Percentiles rank a stretch among this genome's conserved stretches.
phyloP scores from a whole-genome alignment of 2,888 invertebrate genomes.

The Drosophila longiperda region DNA sequence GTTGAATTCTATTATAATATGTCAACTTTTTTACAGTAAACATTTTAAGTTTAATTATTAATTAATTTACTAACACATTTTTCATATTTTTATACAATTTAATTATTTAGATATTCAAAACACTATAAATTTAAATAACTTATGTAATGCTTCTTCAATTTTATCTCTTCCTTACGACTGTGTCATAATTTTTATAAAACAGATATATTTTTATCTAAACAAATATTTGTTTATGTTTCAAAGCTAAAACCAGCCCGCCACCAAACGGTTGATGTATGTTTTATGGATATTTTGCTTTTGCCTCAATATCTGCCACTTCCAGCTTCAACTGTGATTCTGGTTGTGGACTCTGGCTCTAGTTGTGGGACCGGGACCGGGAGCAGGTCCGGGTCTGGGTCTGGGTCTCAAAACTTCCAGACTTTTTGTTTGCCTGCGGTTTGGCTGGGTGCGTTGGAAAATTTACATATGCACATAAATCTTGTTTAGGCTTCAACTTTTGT shows the following conservation, averaged over 20 bases:
- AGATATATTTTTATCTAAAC: slow-evolving; percentile 35
- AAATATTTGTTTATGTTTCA: slow-evolving; percentile 31
- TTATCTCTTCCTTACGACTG: slow-evolving; percentile 7
- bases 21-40: neutral
- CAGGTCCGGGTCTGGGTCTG: neutral
- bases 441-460: slow-evolving; percentile 61
- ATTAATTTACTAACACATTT: neutral
- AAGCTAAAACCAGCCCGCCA: slow-evolving; percentile 4
- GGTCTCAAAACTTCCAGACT: slow-evolving; percentile 10
- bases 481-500: slow-evolving; percentile 72
- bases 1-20: neutral
- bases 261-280: slow-evolving; percentile 47
- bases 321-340: slow-evolving; percentile 8
- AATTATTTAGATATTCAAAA: slow-evolving; percentile 23
- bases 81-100: neutral
- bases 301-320: slow-evolving; percentile 57
- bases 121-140: slow-evolving; percentile 27
- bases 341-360: neutral
- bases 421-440: slow-evolving; percentile 65
- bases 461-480: slow-evolving; percentile 79
- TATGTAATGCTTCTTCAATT: slow-evolving; percentile 12
- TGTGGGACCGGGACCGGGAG: neutral
- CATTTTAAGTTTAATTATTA: neutral
- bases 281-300: slow-evolving; percentile 58
- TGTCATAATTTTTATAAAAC: slow-evolving; percentile 37